These are phyloP conservation scores for Acheta domesticus DNA, from an alignment of 2,888 invertebrate species.

Conservation along the genomic window DNA sequence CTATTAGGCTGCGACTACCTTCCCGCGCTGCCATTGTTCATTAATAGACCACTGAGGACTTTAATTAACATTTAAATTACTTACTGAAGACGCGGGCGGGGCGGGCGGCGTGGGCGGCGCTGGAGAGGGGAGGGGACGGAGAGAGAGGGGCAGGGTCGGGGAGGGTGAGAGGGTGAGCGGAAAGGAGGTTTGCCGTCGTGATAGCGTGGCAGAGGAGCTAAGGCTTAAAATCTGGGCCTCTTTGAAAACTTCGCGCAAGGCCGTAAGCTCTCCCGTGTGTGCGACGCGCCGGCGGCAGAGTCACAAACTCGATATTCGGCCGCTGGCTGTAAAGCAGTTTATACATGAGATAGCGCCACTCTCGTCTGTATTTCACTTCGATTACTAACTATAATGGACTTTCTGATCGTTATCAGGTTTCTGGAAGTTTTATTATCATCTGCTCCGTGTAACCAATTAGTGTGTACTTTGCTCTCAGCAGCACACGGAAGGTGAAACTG, in stretches of 20 bases:
- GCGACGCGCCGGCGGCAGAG: neutral
- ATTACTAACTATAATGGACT: constrained; percentile 18
- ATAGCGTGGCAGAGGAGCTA: neutral
- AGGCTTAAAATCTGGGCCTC: neutral
- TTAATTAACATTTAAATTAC: constrained; percentile 36
- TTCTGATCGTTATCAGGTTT: neutral
- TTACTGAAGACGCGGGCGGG: constrained; percentile 25
- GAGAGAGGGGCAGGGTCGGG: neutral
- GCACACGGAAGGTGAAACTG: neutral
- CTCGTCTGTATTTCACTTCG: neutral
- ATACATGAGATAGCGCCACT: neutral
- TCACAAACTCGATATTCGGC: neutral
- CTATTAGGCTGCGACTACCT: constrained; percentile 24
- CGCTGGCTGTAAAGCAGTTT: neutral
- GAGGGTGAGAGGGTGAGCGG: neutral
- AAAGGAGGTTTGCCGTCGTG: neutral
- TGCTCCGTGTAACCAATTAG: constrained; percentile 9
- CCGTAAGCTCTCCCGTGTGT: neutral
- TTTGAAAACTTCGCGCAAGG: neutral
- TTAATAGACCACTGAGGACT: constrained; percentile 27
- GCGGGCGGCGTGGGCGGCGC: neutral
- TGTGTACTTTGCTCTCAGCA: neutral
- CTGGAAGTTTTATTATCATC: neutral
- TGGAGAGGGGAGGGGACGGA: neutral
- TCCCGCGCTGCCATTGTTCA: constrained; percentile 29